Percentiles rank a stretch among this genome's conserved stretches.
phyloP scores from a whole-genome alignment of 92 coral and sea anemone species.

The Metridium senile region DNA sequence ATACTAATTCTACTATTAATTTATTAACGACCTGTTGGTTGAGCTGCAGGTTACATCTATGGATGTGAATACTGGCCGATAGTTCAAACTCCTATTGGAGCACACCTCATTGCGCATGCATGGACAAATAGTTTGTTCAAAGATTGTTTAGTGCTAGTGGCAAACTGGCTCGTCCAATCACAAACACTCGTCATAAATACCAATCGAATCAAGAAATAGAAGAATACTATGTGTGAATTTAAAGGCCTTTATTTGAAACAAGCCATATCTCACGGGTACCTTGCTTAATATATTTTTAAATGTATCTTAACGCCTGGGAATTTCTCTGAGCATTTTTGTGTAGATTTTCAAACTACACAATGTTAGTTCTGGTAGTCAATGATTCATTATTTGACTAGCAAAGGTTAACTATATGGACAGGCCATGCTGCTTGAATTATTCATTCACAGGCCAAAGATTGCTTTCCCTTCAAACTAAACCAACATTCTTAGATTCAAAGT shows the following conservation, averaged over 20 bases:
- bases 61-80: conserved; percentile 49
- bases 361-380: conserved; percentile 1
- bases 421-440: conserved; percentile 94
- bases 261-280: conserved; percentile 38
- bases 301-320: background rate
- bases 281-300: conserved; percentile 15
- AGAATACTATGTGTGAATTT: background rate
- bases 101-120: conserved; percentile 89
- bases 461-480: conserved; percentile 10
- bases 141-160: conserved; percentile 82
- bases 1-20: conserved; percentile 71
- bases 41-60: conserved; percentile 71
- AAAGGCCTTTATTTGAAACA: background rate
- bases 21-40: conserved; percentile 92
- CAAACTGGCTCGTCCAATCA: conserved; percentile 70
- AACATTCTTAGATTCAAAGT: background rate
- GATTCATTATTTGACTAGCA: conserved; percentile 31
- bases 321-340: background rate
- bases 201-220: conserved; percentile 71
- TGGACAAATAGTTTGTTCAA: conserved; percentile 78
- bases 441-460: conserved; percentile 54
- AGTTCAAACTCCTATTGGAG: conserved; percentile 69
- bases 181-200: conserved; percentile 46
- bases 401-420: conserved; percentile 70
- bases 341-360: conserved; percentile 1